Evolutionary conservation across 1,140 invertebrate species (phyloP).

Genomic region (Ceratitis capitata): DNA sequence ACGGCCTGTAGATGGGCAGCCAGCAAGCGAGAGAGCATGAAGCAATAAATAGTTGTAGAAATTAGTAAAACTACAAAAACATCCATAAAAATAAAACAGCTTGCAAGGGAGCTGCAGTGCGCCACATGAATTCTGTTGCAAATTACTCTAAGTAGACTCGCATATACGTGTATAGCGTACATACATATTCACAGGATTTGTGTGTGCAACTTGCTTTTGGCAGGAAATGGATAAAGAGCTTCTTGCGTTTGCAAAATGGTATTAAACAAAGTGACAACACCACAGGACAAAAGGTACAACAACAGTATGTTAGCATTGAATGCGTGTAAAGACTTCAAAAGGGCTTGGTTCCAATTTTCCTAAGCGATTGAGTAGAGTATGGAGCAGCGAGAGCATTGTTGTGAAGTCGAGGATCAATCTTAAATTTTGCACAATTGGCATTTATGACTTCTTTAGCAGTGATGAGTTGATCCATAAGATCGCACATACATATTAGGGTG

Average conservation of each 20-base stretch:
- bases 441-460: conserved; percentile 6
- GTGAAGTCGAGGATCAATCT: not conserved
- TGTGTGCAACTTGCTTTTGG: not conserved
- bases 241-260: not conserved
- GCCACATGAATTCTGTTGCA: not conserved
- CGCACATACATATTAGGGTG: not conserved
- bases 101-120: conserved; percentile 35
- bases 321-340: not conserved
- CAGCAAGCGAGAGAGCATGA: too few species aligned
- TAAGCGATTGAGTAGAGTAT: not conserved
- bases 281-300: not conserved
- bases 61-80: not conserved
- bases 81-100: conserved; percentile 32
- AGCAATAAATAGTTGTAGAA: conserved; percentile 7
- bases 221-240: not conserved
- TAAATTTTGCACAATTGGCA: not conserved
- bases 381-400: not conserved
- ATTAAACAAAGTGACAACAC: conserved; percentile 15
- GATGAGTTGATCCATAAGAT: not conserved
- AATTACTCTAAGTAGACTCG: too few species aligned
- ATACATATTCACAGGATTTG: too few species aligned
- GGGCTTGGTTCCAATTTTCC: not conserved
- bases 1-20: not conserved
- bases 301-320: not conserved
- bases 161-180: too few species aligned